Conservation (phyloP, 2,797 vertebrate species). For the Tokudaia tokunoshimensis region DNA sequence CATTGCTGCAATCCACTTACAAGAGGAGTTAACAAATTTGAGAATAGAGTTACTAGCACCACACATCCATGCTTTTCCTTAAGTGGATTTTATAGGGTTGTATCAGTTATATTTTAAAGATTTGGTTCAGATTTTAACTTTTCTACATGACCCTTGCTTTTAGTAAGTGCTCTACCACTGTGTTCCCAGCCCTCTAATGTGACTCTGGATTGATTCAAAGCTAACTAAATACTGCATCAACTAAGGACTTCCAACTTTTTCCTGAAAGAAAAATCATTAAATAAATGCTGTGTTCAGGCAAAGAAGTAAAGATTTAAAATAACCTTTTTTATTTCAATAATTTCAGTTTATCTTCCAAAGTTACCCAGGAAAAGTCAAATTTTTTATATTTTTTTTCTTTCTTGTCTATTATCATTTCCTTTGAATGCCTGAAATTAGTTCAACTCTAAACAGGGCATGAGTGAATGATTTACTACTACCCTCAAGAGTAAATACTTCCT, state of each 20-base stretch:
- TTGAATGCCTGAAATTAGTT: conserved; percentile 44
- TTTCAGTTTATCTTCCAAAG: conserved; percentile 43
- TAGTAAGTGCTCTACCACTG: not conserved
- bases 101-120: conserved; percentile 15
- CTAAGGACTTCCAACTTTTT: not conserved
- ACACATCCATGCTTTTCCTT: not conserved
- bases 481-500: conserved; percentile 28
- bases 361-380: conserved; percentile 89
- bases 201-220: conserved; percentile 34
- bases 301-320: conserved; percentile 10
- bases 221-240: conserved; percentile 41
- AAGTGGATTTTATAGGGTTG: not conserved
- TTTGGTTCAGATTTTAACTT: conserved; percentile 7
- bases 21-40: not conserved
- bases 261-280: conserved; percentile 34
- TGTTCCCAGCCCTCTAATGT: not conserved
- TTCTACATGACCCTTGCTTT: not conserved
- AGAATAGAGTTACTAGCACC: not conserved
- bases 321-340: not conserved
- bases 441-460: conserved; percentile 18
- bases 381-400: conserved; percentile 87
- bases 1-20: not conserved
- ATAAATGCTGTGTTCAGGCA: conserved; percentile 26
- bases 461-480: not conserved
- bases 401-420: conserved; percentile 43